A percentile compares a stretch with the other conserved stretches of the same genome.
phyloP scores from a whole-genome alignment of 2,888 invertebrate genomes.

The Epistrophe eligans region DNA sequence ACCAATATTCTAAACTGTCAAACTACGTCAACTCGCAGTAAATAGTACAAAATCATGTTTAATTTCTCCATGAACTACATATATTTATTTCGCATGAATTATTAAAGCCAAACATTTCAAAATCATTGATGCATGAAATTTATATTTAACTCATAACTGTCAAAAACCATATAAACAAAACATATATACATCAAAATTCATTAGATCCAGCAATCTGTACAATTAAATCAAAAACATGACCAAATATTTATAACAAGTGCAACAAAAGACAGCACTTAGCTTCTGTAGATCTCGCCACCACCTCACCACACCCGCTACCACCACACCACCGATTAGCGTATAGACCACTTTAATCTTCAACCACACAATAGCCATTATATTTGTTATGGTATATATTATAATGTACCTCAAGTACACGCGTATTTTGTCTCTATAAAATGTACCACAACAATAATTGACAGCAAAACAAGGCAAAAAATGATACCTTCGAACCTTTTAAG shows the following conservation, averaged over 20 bases:
- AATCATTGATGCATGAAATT: background rate
- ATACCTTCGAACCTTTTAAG: conserved; percentile 39
- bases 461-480: conserved; percentile 61
- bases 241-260: conserved; percentile 60
- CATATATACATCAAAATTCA: conserved; percentile 44
- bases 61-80: background rate
- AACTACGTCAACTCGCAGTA: background rate
- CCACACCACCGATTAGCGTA: no score
- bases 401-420: conserved; percentile 34
- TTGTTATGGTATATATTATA: conserved; percentile 2
- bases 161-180: conserved; percentile 29
- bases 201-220: conserved; percentile 41
- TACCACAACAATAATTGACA: conserved; percentile 41
- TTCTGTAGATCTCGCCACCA: conserved; percentile 46
- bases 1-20: background rate
- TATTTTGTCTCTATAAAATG: conserved; percentile 11
- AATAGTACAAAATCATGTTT: background rate
- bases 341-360: no score
- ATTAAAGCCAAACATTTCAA: background rate
- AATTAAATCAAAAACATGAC: conserved; percentile 67
- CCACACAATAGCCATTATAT: conserved; percentile 50
- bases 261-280: conserved; percentile 70
- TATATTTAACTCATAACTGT: conserved; percentile 16
- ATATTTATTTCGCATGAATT: background rate
- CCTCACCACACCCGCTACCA: background rate